A percentile compares a stretch with the other conserved stretches of the same genome.
Evolutionary conservation across 2,113 vertebrate genomes (phyloP).

Genomic region (Mixornis gularis): DNA sequence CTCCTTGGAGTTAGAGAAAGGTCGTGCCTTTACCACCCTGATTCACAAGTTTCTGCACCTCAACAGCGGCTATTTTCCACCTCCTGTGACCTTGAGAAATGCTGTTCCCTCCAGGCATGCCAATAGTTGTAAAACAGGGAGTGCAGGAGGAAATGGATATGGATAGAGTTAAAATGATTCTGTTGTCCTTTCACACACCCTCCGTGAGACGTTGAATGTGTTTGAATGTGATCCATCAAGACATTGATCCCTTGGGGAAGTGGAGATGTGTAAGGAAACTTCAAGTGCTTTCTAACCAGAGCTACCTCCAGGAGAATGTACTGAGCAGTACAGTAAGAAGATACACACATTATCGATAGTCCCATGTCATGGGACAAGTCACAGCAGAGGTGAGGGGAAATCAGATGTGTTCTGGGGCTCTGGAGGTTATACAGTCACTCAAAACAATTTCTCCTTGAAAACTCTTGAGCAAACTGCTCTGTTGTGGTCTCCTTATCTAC

Average conservation of each 20-base stretch:
- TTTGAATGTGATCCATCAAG: slow-evolving; percentile 78
- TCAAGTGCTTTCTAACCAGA: slow-evolving; percentile 55
- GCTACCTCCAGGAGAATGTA: slow-evolving; percentile 20
- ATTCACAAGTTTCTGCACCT: slow-evolving; percentile 44
- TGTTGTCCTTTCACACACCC: slow-evolving; percentile 74
- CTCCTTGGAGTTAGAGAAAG: not conserved
- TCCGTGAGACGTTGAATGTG: slow-evolving; percentile 69
- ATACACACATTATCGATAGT: slow-evolving; percentile 55
- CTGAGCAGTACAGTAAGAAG: slow-evolving; percentile 53
- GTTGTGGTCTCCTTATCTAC: not conserved
- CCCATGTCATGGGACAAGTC: slow-evolving; percentile 39
- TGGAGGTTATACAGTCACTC: slow-evolving; percentile 11
- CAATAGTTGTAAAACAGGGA: slow-evolving; percentile 73
- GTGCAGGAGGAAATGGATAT: slow-evolving; percentile 71
- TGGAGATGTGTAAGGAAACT: slow-evolving; percentile 60
- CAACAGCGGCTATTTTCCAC: slow-evolving; percentile 35
- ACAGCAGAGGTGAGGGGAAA: slow-evolving; percentile 56
- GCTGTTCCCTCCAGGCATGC: slow-evolving; percentile 60
- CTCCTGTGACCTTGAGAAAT: slow-evolving; percentile 73
- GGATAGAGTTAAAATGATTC: slow-evolving; percentile 71
- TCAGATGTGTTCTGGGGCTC: slow-evolving; percentile 52
- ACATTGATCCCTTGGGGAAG: slow-evolving; percentile 71
- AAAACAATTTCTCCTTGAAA: slow-evolving; percentile 42
- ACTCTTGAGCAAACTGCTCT: not conserved
- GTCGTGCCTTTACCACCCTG: not conserved